Evolutionary conservation across 1,140 invertebrate genomes (phyloP).

Genomic region (Drosophila simulans): DNA sequence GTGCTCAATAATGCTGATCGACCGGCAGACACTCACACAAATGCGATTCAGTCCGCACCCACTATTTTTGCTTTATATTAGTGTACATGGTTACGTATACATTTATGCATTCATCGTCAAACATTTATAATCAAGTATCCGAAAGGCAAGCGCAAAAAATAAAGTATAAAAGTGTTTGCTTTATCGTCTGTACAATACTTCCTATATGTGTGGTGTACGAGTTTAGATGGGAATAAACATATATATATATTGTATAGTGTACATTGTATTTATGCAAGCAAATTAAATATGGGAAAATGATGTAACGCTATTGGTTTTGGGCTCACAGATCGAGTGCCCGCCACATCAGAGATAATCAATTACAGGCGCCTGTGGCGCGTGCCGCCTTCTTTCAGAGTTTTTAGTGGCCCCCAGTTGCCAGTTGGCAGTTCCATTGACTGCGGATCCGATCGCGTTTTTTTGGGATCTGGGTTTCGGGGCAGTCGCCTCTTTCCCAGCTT

Average conservation of each 20-base stretch:
- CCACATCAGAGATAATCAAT: conserved; percentile 52
- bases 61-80: conserved; percentile 34
- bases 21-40: conserved; percentile 13
- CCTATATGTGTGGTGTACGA: conserved; percentile 20
- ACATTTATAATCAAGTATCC: conserved; percentile 46
- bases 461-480: conserved; percentile 38
- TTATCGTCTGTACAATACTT: conserved; percentile 35
- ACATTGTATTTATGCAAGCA: conserved; percentile 38
- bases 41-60: conserved; percentile 34
- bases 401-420: conserved; percentile 24
- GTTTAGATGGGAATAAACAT: conserved; percentile 33
- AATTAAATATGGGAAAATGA: conserved; percentile 43
- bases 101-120: conserved; percentile 47
- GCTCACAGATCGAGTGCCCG: conserved; percentile 20
- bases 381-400: conserved; percentile 33
- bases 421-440: conserved; percentile 46
- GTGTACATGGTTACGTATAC: conserved; percentile 29
- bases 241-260: neutral
- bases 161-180: conserved; percentile 32
- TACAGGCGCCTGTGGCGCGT: conserved; percentile 59
- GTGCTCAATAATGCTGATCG: conserved; percentile 26
- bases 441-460: conserved; percentile 50
- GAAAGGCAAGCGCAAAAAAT: conserved; percentile 11
- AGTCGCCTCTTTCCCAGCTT: conserved; percentile 43
- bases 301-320: conserved; percentile 47